Conservation (phyloP, 2,888 invertebrate genomes). For the Balanococcus diminutus region DNA sequence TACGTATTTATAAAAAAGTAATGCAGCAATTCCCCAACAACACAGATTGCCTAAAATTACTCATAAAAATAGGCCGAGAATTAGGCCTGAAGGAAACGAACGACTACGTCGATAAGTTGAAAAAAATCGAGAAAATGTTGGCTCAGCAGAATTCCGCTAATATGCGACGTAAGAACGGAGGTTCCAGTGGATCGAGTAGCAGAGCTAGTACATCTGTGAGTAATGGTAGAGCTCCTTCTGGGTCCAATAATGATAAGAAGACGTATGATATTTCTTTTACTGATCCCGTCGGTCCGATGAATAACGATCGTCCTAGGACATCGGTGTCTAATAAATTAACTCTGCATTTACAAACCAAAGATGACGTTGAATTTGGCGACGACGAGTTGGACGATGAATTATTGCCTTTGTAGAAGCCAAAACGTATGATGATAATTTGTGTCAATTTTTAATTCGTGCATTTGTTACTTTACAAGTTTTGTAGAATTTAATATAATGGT, state of each 20-base stretch:
- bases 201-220: conserved; percentile 40
- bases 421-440: neutral
- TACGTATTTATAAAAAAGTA: conserved; percentile 82
- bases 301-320: conserved; percentile 49
- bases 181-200: conserved; percentile 44
- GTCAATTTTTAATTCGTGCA: neutral
- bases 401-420: conserved; percentile 22
- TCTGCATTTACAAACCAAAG: neutral
- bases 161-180: neutral
- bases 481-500: neutral
- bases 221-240: neutral
- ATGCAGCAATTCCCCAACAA: conserved; percentile 92
- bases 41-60: conserved; percentile 86
- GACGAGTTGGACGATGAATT: conserved; percentile 48
- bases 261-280: conserved; percentile 34
- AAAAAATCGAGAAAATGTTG: conserved; percentile 70
- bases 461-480: neutral
- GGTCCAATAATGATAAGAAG: neutral
- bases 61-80: conserved; percentile 87
- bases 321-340: conserved; percentile 42
- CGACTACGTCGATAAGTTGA: conserved; percentile 82
- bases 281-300: conserved; percentile 49
- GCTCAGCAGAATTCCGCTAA: conserved; percentile 32
- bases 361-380: conserved; percentile 49
- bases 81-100: conserved; percentile 89